phyloP scores from a whole-genome alignment of 2,888 invertebrate genomes.

The Aelia acuminata region DNA sequence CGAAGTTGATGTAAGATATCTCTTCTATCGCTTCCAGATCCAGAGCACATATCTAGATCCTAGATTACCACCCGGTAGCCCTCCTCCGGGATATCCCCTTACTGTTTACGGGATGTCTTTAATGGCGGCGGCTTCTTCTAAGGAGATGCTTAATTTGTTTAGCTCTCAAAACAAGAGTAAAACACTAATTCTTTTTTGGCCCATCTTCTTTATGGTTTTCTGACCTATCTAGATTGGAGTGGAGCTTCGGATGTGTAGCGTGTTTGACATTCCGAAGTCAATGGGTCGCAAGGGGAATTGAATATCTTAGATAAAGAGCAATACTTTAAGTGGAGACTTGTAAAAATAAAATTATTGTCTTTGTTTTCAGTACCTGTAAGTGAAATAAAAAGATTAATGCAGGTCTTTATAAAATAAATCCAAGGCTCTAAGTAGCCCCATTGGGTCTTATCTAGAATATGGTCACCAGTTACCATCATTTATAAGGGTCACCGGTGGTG shows the following conservation, averaged over 20 bases:
- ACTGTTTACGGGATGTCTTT: conserved; percentile 28
- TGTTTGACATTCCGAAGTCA: background rate
- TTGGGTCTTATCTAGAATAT: too few species aligned
- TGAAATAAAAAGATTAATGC: too few species aligned
- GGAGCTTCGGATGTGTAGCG: background rate
- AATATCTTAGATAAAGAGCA: background rate
- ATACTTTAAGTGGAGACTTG: background rate
- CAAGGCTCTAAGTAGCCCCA: too few species aligned
- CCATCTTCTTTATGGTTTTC: background rate
- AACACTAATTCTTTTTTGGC: background rate
- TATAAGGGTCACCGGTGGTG: too few species aligned
- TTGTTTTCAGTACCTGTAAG: too few species aligned
- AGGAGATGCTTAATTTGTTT: background rate
- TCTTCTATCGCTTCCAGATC: background rate
- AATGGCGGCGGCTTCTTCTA: conserved; percentile 12
- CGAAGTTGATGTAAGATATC: background rate
- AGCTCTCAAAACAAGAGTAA: background rate
- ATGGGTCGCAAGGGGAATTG: background rate
- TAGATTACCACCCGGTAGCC: conserved; percentile 1
- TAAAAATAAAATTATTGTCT: too few species aligned
- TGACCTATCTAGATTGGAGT: background rate
- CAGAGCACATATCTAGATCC: background rate
- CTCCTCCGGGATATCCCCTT: background rate
- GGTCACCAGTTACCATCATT: too few species aligned
- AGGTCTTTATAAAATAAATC: too few species aligned